Evolutionary conservation across 1,140 invertebrate species (phyloP).

Genomic region (Wasmannia auropunctata): DNA sequence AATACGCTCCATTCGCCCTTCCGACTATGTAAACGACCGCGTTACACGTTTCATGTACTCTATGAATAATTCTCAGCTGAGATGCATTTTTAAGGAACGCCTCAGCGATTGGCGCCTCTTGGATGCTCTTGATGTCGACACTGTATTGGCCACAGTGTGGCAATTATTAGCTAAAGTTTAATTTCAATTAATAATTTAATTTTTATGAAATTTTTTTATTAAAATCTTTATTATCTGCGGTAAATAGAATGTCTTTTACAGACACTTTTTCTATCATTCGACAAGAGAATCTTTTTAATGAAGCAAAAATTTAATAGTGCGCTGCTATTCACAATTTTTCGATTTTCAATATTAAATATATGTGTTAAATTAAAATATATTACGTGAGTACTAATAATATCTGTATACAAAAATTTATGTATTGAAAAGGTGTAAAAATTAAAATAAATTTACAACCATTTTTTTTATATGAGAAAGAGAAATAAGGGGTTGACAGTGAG

Average conservation of each 20-base stretch:
- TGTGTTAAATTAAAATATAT: background rate
- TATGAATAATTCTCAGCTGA: constrained; percentile 68
- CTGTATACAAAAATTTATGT: background rate
- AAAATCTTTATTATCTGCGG: background rate
- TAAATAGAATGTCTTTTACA: background rate
- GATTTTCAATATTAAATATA: background rate
- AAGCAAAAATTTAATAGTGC: background rate
- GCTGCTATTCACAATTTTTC: background rate
- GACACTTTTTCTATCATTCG: background rate
- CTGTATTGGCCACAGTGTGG: background rate
- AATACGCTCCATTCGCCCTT: constrained; percentile 73
- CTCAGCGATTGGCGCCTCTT: constrained; percentile 3
- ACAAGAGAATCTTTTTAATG: background rate
- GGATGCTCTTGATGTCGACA: background rate
- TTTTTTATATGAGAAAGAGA: background rate
- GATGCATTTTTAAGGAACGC: constrained; percentile 63
- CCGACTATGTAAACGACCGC: constrained; percentile 68
- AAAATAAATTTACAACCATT: background rate
- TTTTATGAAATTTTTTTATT: background rate
- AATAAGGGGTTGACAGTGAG: constrained; percentile 4
- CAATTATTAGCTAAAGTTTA: background rate
- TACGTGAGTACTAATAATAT: too few relatives aligned
- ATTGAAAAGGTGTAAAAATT: too few relatives aligned
- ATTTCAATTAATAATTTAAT: background rate
- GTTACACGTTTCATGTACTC: constrained; percentile 69